phyloP scores from a whole-genome alignment of 1,140 invertebrate species.

The Thaumetopoea pityocampa region DNA sequence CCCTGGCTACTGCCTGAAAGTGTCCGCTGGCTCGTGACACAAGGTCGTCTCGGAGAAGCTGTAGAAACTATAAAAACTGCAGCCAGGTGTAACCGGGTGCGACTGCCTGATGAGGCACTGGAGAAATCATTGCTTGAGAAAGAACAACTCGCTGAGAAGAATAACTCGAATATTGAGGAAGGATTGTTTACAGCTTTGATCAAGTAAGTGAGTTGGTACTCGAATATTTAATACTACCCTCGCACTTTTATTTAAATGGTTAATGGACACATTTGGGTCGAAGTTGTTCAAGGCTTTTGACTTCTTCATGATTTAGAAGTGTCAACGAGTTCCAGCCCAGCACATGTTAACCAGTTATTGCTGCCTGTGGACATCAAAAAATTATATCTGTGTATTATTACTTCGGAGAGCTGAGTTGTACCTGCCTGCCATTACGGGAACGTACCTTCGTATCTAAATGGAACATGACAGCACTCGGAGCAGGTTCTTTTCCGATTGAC shows the following conservation, averaged over 20 bases:
- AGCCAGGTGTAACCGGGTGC: conserved; percentile 80
- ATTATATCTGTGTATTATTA: too few relatives aligned
- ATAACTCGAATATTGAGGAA: conserved; percentile 33
- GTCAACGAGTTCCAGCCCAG: too few relatives aligned
- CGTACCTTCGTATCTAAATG: too few relatives aligned
- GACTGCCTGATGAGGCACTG: conserved; percentile 75
- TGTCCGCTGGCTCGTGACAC: conserved; percentile 85
- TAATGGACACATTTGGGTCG: too few relatives aligned
- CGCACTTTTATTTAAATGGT: background rate
- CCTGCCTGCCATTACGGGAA: too few relatives aligned
- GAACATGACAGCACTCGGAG: too few relatives aligned
- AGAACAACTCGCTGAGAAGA: conserved; percentile 35
- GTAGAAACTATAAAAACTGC: conserved; percentile 78
- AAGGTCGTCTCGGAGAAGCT: conserved; percentile 80
- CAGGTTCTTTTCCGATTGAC: too few relatives aligned
- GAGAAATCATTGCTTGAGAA: conserved; percentile 54
- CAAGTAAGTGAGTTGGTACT: conserved; percentile 34
- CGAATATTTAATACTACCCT: background rate
- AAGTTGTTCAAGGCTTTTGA: too few relatives aligned
- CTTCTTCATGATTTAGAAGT: too few relatives aligned
- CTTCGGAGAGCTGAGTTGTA: too few relatives aligned
- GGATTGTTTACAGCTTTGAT: conserved; percentile 47
- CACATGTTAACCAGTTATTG: too few relatives aligned
- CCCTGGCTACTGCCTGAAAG: conserved; percentile 82
- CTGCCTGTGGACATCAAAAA: too few relatives aligned